These are phyloP conservation scores for Scopus umbretta DNA, from an alignment of 2,113 vertebrate species.

Conservation along the genomic window DNA sequence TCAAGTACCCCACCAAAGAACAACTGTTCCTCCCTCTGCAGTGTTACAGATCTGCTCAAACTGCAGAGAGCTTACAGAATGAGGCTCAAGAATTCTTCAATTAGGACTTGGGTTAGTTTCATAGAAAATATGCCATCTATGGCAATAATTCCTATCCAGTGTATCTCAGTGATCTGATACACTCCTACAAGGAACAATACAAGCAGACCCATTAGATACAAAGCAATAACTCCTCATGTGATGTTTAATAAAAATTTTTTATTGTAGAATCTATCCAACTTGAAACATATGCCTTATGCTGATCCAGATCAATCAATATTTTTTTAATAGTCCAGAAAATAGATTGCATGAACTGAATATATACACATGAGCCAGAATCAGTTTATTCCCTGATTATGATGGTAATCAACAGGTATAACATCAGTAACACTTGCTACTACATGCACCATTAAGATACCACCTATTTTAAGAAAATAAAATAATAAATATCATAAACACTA, in stretches of 20 bases:
- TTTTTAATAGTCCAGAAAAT: background rate
- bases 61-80: background rate
- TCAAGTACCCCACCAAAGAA: background rate
- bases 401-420: background rate
- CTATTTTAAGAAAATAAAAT: background rate
- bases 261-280: background rate
- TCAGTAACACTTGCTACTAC: background rate
- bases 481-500: background rate
- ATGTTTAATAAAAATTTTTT: background rate
- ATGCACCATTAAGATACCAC: background rate
- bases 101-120: background rate
- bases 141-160: background rate
- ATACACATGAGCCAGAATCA: background rate
- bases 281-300: background rate
- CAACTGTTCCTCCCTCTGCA: fast-evolving
- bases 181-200: background rate
- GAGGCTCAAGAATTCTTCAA: background rate
- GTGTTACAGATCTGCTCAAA: background rate
- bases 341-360: background rate
- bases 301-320: background rate
- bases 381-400: background rate
- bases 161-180: background rate
- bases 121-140: background rate
- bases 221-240: background rate
- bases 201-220: background rate